Evolutionary conservation across 2,888 invertebrate genomes (phyloP), one percentile per base, ranked within the genome.

Genomic region (Tachina lurida): DNA sequence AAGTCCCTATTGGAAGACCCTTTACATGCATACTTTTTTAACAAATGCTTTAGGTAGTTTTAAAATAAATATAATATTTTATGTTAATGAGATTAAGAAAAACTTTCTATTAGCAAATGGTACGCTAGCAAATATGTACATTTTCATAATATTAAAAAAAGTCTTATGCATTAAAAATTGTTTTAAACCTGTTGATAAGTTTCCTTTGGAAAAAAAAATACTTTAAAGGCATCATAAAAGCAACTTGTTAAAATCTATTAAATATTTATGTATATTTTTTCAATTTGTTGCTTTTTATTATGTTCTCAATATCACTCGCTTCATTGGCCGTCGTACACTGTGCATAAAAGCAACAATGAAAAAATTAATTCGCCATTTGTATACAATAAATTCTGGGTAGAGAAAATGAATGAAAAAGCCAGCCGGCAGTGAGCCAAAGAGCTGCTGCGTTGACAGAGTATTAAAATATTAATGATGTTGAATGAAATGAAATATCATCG

Each of bases 401-500:
- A 2, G 15, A 19, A 52, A 43, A 22, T 45, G 45, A 65, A 56
- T 54, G 5, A 75, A 75, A 65, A 31, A 31, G 7, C 31, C 41
- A 19, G 52, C 41, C 54, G 63, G 49, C 60, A 43, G 41, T 10
- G 31, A 47, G 19, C 49, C 47, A 76, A 45, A 47, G 31, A 47
- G 43, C 39, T 17, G 22, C 52, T 19, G 15, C 22, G 63, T 58
- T 71, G 65, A 82, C 52, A 63, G 70, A 10, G 65, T 56, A 54
- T 77, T 82, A 71, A 77, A 82, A 82, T 82, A 82, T 75, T 71
- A 76, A 76, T 58, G 58, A 70, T 71, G 43, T 56, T 71, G 56
- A 82, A 58, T 82, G 70, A 77, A 71, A 77, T 70, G 47, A 68
- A 49, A 56, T 74, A 67, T 12, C 3, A 52, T 31, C 43, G 12